Percentiles rank a stretch among this genome's conserved stretches.
phyloP scores from a whole-genome alignment of 2,797 vertebrate species.

The Poliocrania exsul region DNA sequence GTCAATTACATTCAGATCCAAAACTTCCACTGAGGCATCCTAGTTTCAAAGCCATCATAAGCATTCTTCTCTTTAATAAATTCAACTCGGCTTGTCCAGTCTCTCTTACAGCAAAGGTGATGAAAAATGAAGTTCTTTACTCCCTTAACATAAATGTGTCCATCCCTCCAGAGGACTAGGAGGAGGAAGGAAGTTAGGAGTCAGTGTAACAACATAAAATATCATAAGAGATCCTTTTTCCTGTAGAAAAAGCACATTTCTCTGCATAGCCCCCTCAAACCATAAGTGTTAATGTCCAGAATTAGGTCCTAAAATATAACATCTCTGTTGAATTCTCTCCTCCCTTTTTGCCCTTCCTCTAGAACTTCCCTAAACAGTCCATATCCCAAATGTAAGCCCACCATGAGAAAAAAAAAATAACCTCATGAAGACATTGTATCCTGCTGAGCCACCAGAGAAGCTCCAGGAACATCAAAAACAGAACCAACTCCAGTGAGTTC shows the following conservation, averaged over 20 bases:
- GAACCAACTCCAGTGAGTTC: constrained; percentile 54
- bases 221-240: neutral
- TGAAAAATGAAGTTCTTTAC: neutral
- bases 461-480: constrained; percentile 69
- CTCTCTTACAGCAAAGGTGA: neutral
- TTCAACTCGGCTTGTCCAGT: neutral
- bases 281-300: neutral
- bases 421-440: constrained; percentile 51
- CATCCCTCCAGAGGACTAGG: neutral
- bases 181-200: neutral
- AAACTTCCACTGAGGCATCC: neutral
- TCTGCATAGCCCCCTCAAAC: neutral
- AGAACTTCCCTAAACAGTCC: neutral
- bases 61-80: neutral
- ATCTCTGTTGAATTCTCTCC: neutral
- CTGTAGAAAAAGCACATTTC: neutral
- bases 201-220: neutral
- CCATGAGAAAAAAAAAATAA: neutral
- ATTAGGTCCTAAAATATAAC: neutral
- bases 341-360: neutral
- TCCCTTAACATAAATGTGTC: neutral
- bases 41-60: neutral
- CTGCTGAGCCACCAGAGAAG: constrained; percentile 67
- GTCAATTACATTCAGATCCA: neutral
- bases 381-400: neutral